These are phyloP conservation scores for Calyptomena viridis DNA, from an alignment of 2,113 vertebrate genomes.

Conservation along the genomic window DNA sequence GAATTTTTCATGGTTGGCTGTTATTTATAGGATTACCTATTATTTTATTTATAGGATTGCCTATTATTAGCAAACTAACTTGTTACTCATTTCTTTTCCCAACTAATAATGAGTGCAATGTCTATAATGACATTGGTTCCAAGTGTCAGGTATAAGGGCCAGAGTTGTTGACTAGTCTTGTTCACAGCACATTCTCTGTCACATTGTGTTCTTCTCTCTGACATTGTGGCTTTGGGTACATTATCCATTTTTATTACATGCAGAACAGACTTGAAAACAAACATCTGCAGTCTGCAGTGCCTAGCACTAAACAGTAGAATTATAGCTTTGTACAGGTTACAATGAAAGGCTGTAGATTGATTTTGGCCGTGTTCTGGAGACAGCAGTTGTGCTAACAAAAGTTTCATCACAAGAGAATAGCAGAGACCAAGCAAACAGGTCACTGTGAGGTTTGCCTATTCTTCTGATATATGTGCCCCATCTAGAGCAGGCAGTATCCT, in stretches of 20 bases:
- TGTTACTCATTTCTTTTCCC: not conserved
- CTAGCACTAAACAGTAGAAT: not conserved
- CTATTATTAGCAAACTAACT: not conserved
- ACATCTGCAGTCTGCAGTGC: not conserved
- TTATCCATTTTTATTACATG: not conserved
- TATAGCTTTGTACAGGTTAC: not conserved
- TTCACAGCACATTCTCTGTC: not conserved
- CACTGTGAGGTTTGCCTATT: not conserved
- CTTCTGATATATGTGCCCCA: not conserved
- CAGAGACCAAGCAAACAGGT: not conserved
- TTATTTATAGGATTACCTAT: not conserved
- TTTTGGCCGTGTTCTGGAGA: not conserved
- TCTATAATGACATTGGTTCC: not conserved
- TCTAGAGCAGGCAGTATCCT: not conserved
- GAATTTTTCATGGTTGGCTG: not conserved
- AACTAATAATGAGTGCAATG: not conserved
- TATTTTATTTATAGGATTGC: not conserved
- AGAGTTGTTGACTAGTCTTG: not conserved
- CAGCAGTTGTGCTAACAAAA: not conserved
- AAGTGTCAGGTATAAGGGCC: not conserved
- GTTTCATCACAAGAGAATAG: not conserved
- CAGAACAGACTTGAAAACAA: not conserved
- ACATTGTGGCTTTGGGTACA: not conserved
- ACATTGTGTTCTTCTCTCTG: not conserved
- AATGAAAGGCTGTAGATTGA: not conserved